Evolutionary conservation across 2,888 invertebrate genomes (phyloP), one percentile per base, ranked within the genome.

Genomic region (Orthonychiurus folsomi): DNA sequence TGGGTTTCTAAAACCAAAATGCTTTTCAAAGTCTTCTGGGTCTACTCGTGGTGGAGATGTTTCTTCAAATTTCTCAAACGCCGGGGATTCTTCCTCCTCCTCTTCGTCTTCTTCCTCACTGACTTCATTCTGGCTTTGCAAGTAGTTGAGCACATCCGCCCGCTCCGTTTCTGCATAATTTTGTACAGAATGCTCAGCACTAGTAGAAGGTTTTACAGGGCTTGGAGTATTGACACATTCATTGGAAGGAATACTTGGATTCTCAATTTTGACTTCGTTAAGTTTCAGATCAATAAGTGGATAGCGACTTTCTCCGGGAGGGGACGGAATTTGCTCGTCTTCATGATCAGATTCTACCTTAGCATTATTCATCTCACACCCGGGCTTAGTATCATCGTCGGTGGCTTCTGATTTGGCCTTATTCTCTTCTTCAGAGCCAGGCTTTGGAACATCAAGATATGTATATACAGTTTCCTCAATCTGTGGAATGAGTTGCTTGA

Each of bases 381-480:
- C 37, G 15, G 88, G 88, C 70, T 85, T 84, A 61, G 89, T 84
- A 58, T 93, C 83, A 0, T 92, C 92, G n/a, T n/a, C n/a, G n/a
- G n/a, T n/a, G n/a, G n/a, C n/a, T n/a, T n/a, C n/a, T n/a, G n/a
- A n/a, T n/a, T n/a, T n/a, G n/a, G n/a, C n/a, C 75, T 23, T 73
- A 76, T 58, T 78, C 74, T 60, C 63, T 18, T 55, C 62, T 54
- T 23, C 62, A 21, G n/a, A n/a, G n/a, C 37, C 37, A 37, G 88
- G 88, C 70, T 85, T 84, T 61, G 89, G 84, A 58, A 93, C 83
- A 0, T 92, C 92, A 54, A 94, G 79, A 76, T 86, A 88, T 76
- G 87, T 88, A 75, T 92, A 93, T 0, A 93, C 88, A 20, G 92
- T 85, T 73, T 92, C 89, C 77, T 93, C 92, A 9, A 95, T 89